phyloP scores from a whole-genome alignment of 2,888 invertebrate species.

The Balanococcus diminutus region DNA sequence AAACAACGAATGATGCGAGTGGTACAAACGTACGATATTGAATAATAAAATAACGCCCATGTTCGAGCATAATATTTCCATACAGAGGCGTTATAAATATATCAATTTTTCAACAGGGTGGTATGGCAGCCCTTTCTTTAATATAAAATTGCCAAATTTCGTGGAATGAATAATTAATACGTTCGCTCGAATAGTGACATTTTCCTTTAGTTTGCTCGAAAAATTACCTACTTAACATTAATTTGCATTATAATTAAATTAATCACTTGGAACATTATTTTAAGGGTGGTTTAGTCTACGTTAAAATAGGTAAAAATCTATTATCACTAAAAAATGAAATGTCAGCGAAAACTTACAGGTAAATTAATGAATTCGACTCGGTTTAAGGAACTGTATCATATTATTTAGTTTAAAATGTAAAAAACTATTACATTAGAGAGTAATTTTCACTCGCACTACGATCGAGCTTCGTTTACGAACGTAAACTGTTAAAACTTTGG shows the following conservation, averaged over 20 bases:
- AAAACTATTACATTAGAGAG: neutral
- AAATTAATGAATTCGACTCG: neutral
- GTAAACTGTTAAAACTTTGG: neutral
- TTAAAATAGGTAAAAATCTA: neutral
- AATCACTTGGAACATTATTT: neutral
- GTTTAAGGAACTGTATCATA: neutral
- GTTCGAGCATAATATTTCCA: neutral
- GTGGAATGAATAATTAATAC: neutral
- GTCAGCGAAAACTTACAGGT: neutral
- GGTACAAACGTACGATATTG: neutral
- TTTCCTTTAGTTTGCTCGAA: neutral
- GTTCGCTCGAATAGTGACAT: neutral
- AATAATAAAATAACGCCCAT: conserved; percentile 27
- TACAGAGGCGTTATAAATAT: neutral
- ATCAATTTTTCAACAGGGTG: neutral
- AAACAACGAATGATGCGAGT: neutral
- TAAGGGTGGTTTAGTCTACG: neutral
- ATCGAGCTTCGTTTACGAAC: neutral
- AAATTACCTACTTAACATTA: neutral
- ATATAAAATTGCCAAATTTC: neutral
- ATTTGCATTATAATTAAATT: neutral
- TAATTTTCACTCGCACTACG: neutral
- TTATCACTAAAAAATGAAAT: neutral
- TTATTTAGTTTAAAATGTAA: neutral
- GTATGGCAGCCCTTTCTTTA: neutral